A percentile compares a stretch with the other conserved stretches of the same genome.
Evolutionary conservation across 2,113 vertebrate species (phyloP).

Genomic region (Anolis carolinensis): DNA sequence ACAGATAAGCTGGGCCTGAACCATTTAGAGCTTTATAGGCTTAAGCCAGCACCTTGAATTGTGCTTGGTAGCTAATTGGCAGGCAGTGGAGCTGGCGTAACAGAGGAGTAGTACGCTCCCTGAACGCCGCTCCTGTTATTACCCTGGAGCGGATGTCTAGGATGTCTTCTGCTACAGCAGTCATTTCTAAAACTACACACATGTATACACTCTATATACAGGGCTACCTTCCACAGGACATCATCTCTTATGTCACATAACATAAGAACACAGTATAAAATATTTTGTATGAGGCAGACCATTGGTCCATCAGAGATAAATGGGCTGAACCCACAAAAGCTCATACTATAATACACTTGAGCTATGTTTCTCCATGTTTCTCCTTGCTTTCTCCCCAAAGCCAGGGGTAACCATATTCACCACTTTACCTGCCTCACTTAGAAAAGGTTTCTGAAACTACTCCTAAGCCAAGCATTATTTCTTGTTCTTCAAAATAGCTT

Average conservation of each 20-base stretch:
- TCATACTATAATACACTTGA: neutral
- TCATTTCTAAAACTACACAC: neutral
- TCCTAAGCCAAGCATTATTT: neutral
- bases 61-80: too few relatives aligned
- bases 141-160: too few relatives aligned
- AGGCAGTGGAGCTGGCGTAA: too few relatives aligned
- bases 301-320: neutral
- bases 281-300: neutral
- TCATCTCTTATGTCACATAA: neutral
- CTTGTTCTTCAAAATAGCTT: neutral
- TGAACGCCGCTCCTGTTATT: too few relatives aligned
- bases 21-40: too few relatives aligned
- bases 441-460: neutral
- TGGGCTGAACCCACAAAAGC: too few relatives aligned
- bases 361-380: neutral
- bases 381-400: neutral
- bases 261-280: neutral
- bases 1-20: too few relatives aligned
- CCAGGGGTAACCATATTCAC: neutral
- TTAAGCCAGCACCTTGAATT: too few relatives aligned
- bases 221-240: neutral
- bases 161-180: neutral
- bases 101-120: too few relatives aligned
- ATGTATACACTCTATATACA: neutral
- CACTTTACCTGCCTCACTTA: neutral